A percentile compares a stretch with the other conserved stretches of the same genome.
phyloP scores from a whole-genome alignment of 2,888 invertebrate species.

The Tenthredo scrophulariae region DNA sequence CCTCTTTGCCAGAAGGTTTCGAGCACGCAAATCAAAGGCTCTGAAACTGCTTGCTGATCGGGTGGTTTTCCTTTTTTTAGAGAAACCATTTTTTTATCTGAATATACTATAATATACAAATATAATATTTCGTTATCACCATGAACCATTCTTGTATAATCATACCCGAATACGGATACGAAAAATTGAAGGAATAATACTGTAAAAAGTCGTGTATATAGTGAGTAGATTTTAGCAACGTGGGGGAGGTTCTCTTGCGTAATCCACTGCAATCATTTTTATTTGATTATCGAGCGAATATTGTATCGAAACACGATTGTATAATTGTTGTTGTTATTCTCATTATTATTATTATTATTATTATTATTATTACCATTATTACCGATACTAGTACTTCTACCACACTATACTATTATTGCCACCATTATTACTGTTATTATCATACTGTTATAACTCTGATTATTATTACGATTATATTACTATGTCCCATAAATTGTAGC shows the following conservation, averaged over 20 bases:
- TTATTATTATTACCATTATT: constrained; percentile 28
- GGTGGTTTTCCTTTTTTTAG: not conserved
- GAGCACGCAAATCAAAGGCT: not conserved
- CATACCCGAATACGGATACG: not conserved
- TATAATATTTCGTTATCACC: not conserved
- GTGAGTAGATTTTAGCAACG: constrained; percentile 54
- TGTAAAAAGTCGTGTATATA: constrained; percentile 74
- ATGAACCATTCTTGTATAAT: not conserved
- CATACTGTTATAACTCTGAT: constrained; percentile 42
- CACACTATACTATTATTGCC: not conserved
- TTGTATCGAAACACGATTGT: constrained; percentile 18
- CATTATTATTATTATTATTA: constrained; percentile 42
- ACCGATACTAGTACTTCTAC: constrained; percentile 6
- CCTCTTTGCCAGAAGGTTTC: not conserved
- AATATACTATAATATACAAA: not conserved
- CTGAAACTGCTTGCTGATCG: not conserved
- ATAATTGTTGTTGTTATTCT: constrained; percentile 51
- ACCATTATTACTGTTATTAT: not conserved
- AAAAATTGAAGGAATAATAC: constrained; percentile 11
- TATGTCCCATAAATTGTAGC: constrained; percentile 57
- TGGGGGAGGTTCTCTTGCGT: constrained; percentile 58
- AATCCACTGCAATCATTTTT: constrained; percentile 58
- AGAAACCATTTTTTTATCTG: constrained; percentile 12
- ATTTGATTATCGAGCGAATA: constrained; percentile 56
- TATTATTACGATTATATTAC: constrained; percentile 53